Evolutionary conservation across 1,140 invertebrate genomes (phyloP).

Genomic region (Drosophila arizonae): DNA sequence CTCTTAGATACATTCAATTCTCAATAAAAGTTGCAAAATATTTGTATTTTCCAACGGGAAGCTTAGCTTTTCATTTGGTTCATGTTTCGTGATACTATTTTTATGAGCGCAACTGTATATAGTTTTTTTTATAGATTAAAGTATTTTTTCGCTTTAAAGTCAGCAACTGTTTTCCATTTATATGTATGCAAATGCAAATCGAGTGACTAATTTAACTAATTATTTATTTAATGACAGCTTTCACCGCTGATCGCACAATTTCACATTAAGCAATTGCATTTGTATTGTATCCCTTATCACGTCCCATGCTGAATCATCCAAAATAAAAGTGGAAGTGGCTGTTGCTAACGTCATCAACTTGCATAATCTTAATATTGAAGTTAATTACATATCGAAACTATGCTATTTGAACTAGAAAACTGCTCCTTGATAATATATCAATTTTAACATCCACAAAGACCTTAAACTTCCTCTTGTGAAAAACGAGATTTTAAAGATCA

Average conservation of each 20-base stretch:
- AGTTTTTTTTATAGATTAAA: too few species aligned
- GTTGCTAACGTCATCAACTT: not conserved
- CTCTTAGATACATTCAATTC: too few species aligned
- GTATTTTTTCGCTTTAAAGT: too few species aligned
- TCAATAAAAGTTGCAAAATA: too few species aligned
- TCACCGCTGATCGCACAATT: conserved; percentile 16
- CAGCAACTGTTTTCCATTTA: conserved; percentile 25
- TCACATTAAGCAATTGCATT: conserved; percentile 12
- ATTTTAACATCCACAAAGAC: too few species aligned
- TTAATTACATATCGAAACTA: not conserved
- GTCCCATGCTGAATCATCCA: conserved; percentile 14
- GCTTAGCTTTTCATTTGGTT: too few species aligned
- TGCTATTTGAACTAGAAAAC: too few species aligned
- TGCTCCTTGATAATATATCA: not conserved
- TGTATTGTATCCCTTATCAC: conserved; percentile 20
- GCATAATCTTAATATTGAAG: not conserved
- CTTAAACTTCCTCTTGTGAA: too few species aligned
- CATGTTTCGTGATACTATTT: too few species aligned
- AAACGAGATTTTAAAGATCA: too few species aligned
- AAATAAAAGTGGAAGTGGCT: not conserved
- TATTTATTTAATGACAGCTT: conserved; percentile 36
- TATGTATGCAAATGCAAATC: not conserved
- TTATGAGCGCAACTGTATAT: too few species aligned
- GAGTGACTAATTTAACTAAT: conserved; percentile 32
- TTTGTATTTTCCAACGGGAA: too few species aligned